A percentile compares a stretch with the other conserved stretches of the same genome.
phyloP scores from a whole-genome alignment of 2,888 invertebrate genomes.

The Bugula neritina region DNA sequence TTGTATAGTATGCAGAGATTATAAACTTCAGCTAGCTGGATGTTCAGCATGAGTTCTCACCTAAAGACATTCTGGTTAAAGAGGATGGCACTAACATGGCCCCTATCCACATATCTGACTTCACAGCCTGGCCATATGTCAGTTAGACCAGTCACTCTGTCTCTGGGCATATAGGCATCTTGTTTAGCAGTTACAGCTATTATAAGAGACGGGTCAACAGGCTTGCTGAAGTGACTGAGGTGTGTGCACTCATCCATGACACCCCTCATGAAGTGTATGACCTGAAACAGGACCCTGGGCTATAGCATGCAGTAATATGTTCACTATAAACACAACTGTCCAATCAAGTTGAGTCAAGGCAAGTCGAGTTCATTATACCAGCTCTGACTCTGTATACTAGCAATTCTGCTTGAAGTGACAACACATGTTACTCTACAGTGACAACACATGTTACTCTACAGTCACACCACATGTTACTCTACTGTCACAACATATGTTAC shows the following conservation, averaged over 20 bases:
- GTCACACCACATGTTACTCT: no score
- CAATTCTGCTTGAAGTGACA: no score
- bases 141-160: slow-evolving; percentile 72
- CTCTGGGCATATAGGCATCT: slow-evolving; percentile 78
- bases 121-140: slow-evolving; percentile 90
- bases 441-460: no score
- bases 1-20: no score
- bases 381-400: no score
- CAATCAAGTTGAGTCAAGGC: no score
- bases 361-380: no score
- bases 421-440: no score
- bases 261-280: slow-evolving; percentile 87
- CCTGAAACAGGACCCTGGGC: slow-evolving; percentile 57
- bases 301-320: no score
- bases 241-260: slow-evolving; percentile 99
- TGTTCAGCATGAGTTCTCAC: slow-evolving; percentile 55
- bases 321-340: no score
- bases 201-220: slow-evolving; percentile 78
- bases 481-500: no score
- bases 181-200: slow-evolving; percentile 83
- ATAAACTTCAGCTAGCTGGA: no score
- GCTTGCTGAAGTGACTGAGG: slow-evolving; percentile 79
- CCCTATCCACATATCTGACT: slow-evolving; percentile 74
- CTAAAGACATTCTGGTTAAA: slow-evolving; percentile 80
- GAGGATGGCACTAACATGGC: slow-evolving; percentile 68